phyloP scores from a whole-genome alignment of 2,797 vertebrate genomes.

The Fundulus diaphanus region DNA sequence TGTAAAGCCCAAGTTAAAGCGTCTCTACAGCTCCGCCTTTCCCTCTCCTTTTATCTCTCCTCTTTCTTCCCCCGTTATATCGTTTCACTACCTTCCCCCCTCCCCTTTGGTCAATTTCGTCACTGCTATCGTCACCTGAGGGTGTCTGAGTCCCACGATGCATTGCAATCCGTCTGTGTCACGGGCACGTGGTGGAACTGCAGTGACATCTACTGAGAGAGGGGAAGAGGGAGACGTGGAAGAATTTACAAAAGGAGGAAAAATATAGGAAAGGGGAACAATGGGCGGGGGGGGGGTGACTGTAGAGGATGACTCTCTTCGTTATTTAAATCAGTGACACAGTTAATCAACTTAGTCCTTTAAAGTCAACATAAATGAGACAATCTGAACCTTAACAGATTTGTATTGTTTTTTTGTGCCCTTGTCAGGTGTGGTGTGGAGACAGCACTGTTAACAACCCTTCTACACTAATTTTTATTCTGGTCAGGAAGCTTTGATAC shows the following conservation, averaged over 20 bases:
- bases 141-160: conserved; percentile 69
- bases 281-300: neutral
- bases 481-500: conserved; percentile 61
- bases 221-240: conserved; percentile 22
- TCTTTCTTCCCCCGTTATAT: conserved; percentile 43
- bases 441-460: conserved; percentile 58
- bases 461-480: conserved; percentile 63
- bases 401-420: neutral
- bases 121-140: conserved; percentile 71
- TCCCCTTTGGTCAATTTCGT: conserved; percentile 59
- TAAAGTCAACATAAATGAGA: conserved; percentile 46
- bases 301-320: neutral
- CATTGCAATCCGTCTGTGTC: conserved; percentile 59
- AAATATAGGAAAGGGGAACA: neutral
- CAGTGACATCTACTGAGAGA: conserved; percentile 84
- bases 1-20: conserved; percentile 31
- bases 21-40: conserved; percentile 19
- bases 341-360: conserved; percentile 40
- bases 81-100: conserved; percentile 39
- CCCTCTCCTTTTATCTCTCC: conserved; percentile 40
- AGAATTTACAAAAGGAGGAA: neutral
- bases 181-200: conserved; percentile 73
- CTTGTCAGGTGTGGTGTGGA: conserved; percentile 37
- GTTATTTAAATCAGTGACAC: conserved; percentile 19
- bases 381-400: conserved; percentile 25